Evolutionary conservation across 2,888 invertebrate species (phyloP).

Genomic region (Malthinus seriepunctatus): DNA sequence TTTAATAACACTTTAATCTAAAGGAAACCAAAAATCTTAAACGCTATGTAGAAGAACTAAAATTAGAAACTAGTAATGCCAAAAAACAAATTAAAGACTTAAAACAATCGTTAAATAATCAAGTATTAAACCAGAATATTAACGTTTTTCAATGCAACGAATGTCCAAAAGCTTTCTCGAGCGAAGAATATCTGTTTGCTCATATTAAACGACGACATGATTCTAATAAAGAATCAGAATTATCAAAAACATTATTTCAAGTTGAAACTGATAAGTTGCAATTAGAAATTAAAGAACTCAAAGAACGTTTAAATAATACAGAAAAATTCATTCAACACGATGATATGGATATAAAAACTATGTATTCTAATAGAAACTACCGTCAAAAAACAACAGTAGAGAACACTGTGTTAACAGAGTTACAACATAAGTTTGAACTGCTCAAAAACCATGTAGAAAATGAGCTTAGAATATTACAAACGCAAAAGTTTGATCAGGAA

Average conservation of each 20-base stretch:
- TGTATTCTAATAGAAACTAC: slow-evolving; percentile 14
- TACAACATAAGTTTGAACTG: slow-evolving; percentile 49
- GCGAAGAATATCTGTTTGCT: slow-evolving; percentile 65
- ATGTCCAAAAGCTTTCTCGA: slow-evolving; percentile 71
- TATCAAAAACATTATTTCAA: slow-evolving; percentile 41
- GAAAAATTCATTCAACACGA: slow-evolving; percentile 59
- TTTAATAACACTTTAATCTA: background rate
- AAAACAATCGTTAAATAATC: slow-evolving; percentile 27
- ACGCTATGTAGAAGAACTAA: slow-evolving; percentile 60
- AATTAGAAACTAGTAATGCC: slow-evolving; percentile 52
- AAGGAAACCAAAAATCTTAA: slow-evolving; percentile 46
- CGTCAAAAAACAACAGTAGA: slow-evolving; percentile 2
- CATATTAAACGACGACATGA: slow-evolving; percentile 66
- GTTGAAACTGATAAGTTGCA: slow-evolving; percentile 67
- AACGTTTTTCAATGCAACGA: slow-evolving; percentile 61
- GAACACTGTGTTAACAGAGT: slow-evolving; percentile 33
- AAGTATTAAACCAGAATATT: slow-evolving; percentile 35
- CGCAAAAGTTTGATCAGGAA: slow-evolving; percentile 60
- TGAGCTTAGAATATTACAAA: slow-evolving; percentile 55
- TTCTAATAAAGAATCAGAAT: slow-evolving; percentile 35
- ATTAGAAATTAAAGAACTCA: slow-evolving; percentile 65
- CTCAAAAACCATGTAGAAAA: slow-evolving; percentile 48
- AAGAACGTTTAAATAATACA: slow-evolving; percentile 64
- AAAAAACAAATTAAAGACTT: slow-evolving; percentile 57
- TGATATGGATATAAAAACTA: slow-evolving; percentile 36